Conservation (phyloP, 2,888 invertebrate species). For the Dioctria rufipes region DNA sequence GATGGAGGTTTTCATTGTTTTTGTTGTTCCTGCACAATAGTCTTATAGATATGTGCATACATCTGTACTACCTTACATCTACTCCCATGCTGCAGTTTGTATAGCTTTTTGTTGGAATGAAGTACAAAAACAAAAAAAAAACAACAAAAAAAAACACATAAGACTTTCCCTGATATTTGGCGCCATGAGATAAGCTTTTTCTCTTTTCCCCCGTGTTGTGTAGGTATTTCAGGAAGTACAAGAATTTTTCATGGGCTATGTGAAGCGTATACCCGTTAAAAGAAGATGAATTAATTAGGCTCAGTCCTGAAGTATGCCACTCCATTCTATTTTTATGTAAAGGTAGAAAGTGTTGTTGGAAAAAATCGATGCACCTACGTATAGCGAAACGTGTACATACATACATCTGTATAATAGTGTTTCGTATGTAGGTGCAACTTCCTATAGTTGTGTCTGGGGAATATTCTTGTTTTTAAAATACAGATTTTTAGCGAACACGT, state of each 20-base stretch:
- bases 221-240: constrained; percentile 40
- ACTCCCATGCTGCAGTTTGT: not conserved
- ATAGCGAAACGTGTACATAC: no score
- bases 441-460: no score
- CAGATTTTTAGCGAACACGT: no score
- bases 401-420: no score
- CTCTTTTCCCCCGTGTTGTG: not conserved
- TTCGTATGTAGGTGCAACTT: no score
- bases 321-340: constrained; percentile 39
- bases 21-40: not conserved
- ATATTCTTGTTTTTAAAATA: no score
- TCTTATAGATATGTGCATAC: not conserved
- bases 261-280: constrained; percentile 46
- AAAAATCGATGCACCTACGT: no score
- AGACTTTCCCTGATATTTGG: not conserved
- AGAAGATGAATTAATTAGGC: constrained; percentile 49
- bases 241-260: constrained; percentile 42
- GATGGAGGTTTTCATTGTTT: constrained; percentile 8
- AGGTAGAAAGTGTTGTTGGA: not conserved
- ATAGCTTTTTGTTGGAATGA: not conserved
- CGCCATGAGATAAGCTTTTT: constrained; percentile 24
- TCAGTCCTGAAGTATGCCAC: constrained; percentile 47
- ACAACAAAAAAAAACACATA: not conserved
- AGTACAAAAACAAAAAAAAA: no score
- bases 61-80: no score